Evolutionary conservation across 2,113 vertebrate genomes (phyloP).

Genomic region (Paratilapia polleni): DNA sequence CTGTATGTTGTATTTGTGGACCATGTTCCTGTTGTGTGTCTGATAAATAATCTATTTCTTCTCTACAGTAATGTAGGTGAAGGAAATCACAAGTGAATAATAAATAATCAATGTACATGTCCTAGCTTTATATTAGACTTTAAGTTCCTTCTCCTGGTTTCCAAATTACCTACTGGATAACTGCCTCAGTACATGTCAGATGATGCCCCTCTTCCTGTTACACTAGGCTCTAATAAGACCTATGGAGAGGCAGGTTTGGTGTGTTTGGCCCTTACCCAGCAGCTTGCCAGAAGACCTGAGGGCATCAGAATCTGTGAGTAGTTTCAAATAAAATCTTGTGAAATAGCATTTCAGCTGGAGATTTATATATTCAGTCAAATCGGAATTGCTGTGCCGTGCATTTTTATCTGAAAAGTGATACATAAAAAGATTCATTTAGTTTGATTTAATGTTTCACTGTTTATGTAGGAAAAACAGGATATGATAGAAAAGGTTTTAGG

Average conservation of each 20-base stretch:
- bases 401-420: not conserved
- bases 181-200: not conserved
- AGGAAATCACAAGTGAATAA: constrained; percentile 17
- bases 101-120: constrained; percentile 12
- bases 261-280: constrained; percentile 7
- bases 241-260: constrained; percentile 15
- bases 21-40: not conserved
- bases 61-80: not conserved
- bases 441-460: constrained; percentile 9
- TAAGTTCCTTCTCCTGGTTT: not conserved
- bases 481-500: constrained; percentile 3
- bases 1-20: not conserved
- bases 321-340: constrained; percentile 11
- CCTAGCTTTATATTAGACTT: constrained; percentile 7
- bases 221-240: not conserved
- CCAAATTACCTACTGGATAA: not conserved
- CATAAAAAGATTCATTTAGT: not conserved
- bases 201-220: not conserved
- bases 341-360: not conserved
- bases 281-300: constrained; percentile 7
- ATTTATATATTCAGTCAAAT: constrained; percentile 8
- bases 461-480: constrained; percentile 4
- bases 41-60: constrained; percentile 7
- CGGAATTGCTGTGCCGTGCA: not conserved
- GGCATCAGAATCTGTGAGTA: constrained; percentile 31